These are phyloP conservation scores for Triops longicaudatus DNA, from an alignment of 1,140 invertebrate genomes.

Conservation along the genomic window DNA sequence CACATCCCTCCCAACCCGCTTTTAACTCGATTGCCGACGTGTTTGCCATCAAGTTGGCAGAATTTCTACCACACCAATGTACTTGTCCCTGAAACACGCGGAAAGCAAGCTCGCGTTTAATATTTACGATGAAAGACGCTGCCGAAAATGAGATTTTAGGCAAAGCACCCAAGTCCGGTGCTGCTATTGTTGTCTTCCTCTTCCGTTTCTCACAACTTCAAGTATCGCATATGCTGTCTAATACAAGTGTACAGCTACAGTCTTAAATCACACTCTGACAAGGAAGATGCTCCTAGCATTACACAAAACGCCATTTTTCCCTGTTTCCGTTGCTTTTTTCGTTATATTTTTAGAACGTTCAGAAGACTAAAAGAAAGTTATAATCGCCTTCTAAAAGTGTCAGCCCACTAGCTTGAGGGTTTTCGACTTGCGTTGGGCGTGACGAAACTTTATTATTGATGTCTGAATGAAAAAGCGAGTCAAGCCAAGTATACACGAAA, in stretches of 20 bases:
- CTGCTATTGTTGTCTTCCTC: neutral
- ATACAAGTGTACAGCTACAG: neutral
- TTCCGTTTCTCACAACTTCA: neutral
- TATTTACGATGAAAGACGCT: neutral
- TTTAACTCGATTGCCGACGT: constrained; percentile 1
- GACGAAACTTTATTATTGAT: neutral
- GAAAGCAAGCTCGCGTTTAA: neutral
- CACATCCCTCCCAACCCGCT: neutral
- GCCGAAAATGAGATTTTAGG: neutral
- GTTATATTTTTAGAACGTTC: too few relatives aligned
- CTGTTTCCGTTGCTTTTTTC: too few relatives aligned
- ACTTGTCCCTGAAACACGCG: neutral
- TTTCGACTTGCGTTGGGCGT: neutral
- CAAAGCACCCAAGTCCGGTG: neutral
- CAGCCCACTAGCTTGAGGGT: neutral
- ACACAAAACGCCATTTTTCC: neutral
- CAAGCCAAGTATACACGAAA: neutral
- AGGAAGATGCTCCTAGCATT: neutral
- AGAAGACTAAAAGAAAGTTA: neutral
- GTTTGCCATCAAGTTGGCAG: neutral
- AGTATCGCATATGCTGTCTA: neutral
- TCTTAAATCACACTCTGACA: neutral
- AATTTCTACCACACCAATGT: neutral
- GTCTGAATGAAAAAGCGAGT: neutral
- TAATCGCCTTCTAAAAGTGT: neutral